Evolutionary conservation across 2,888 invertebrate species (phyloP).

Genomic region (Neoscelio sp.): DNA sequence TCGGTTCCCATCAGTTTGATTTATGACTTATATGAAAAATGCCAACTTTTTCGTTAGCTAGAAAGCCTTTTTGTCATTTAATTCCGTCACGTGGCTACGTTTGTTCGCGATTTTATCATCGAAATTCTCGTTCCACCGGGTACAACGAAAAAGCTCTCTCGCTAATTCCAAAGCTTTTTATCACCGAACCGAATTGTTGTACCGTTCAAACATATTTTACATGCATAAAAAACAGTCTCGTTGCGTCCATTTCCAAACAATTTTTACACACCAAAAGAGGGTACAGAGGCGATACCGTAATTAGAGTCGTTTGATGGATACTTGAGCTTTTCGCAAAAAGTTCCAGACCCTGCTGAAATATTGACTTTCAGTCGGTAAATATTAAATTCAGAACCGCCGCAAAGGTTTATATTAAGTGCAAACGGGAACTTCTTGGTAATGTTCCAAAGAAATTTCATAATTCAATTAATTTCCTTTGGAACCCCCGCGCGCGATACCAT

Average conservation of each 20-base stretch:
- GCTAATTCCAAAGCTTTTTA: conserved; percentile 10
- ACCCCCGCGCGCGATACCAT: conserved; percentile 38
- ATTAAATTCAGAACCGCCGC: conserved; percentile 39
- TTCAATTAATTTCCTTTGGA: conserved; percentile 45
- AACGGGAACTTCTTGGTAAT: conserved; percentile 45
- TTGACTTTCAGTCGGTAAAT: conserved; percentile 38
- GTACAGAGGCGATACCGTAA: too few relatives aligned
- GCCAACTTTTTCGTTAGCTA: not conserved
- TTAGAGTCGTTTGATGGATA: too few relatives aligned
- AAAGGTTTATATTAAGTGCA: conserved; percentile 50
- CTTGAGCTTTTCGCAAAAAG: too few relatives aligned
- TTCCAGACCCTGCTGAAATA: conserved; percentile 12
- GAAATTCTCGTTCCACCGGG: not conserved
- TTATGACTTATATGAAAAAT: too few relatives aligned
- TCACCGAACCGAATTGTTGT: not conserved
- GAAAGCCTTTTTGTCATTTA: not conserved
- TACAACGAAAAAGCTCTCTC: conserved; percentile 3
- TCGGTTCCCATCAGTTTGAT: too few relatives aligned
- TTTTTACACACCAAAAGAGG: too few relatives aligned
- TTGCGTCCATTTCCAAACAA: too few relatives aligned
- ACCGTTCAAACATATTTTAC: not conserved
- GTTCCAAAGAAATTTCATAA: conserved; percentile 57
- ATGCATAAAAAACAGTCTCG: too few relatives aligned
- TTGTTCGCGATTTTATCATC: conserved; percentile 10
- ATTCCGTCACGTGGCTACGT: not conserved